These are phyloP conservation scores for Pseudorhombus dupliciocellatus DNA, from an alignment of 2,113 vertebrate species.

Conservation along the genomic window DNA sequence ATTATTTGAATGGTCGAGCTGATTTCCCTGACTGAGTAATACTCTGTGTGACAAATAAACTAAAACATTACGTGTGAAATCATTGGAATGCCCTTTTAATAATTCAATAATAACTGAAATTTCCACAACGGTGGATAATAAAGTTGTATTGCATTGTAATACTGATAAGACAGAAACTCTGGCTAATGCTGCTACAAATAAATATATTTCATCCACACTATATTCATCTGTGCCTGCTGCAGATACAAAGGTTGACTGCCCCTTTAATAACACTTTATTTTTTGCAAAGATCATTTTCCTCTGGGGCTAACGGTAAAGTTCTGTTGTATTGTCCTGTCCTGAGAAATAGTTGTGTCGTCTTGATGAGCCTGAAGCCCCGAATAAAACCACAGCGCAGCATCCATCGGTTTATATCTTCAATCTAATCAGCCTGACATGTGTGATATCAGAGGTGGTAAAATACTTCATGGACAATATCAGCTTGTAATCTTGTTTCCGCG, in stretches of 20 bases:
- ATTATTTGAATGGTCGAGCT: not conserved
- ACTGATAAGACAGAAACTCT: not conserved
- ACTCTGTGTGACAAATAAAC: not conserved
- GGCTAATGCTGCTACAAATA: not conserved
- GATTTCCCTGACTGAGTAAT: not conserved
- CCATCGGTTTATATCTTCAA: not conserved
- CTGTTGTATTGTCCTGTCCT: not conserved
- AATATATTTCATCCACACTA: not conserved
- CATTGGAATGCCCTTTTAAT: not conserved
- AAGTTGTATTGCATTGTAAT: not conserved
- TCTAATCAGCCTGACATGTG: not conserved
- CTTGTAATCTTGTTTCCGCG: not conserved
- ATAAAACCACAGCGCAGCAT: too few relatives aligned
- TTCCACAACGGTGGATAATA: not conserved
- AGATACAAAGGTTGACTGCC: not conserved
- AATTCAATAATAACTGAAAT: not conserved
- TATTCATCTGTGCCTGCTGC: not conserved
- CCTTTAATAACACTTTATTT: not conserved
- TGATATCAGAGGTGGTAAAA: constrained; percentile 6
- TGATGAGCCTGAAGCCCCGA: not conserved
- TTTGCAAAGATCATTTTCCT: not conserved
- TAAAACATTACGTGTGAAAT: not conserved
- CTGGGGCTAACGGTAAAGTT: not conserved
- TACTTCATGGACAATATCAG: not conserved
- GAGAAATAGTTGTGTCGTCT: not conserved